A percentile compares a stretch with the other conserved stretches of the same genome.
Conservation (phyloP, 1,140 invertebrate genomes). For the Diplogasteroides magnus region DNA sequence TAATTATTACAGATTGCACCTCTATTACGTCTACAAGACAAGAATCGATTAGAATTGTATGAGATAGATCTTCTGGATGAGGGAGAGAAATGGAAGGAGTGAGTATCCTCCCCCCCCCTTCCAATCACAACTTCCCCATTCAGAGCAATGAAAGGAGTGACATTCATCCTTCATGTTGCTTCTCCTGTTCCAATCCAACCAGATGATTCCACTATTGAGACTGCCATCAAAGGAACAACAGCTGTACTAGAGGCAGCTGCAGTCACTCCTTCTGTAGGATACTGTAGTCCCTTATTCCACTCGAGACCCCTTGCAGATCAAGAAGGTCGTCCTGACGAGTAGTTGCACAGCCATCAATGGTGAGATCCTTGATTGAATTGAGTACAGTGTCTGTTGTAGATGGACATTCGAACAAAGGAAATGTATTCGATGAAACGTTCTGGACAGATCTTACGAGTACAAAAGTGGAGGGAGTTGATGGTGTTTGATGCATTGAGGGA, state of each 20-base stretch:
- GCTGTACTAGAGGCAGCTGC: slow-evolving; percentile 61
- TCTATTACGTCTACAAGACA: slow-evolving; percentile 1
- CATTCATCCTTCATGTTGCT: slow-evolving; percentile 63
- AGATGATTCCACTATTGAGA: slow-evolving; percentile 59
- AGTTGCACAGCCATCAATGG: slow-evolving; percentile 62
- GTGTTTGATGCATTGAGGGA: neutral
- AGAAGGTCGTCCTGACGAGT: slow-evolving; percentile 63
- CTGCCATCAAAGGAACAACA: slow-evolving; percentile 63
- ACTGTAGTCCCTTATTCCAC: neutral
- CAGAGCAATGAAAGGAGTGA: slow-evolving; percentile 61
- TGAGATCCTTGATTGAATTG: slow-evolving; percentile 35
- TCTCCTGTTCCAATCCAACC: slow-evolving; percentile 61
- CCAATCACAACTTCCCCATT: slow-evolving; percentile 28
- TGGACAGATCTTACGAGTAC: slow-evolving; percentile 59
- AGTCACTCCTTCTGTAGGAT: slow-evolving; percentile 18
- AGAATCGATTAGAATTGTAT: slow-evolving; percentile 57
- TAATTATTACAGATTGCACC: slow-evolving; percentile 13
- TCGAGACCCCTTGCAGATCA: slow-evolving; percentile 52
- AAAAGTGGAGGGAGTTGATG: slow-evolving; percentile 35
- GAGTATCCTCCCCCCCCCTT: neutral
- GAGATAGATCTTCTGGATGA: slow-evolving; percentile 58
- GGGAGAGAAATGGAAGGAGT: slow-evolving; percentile 54
- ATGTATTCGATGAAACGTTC: slow-evolving; percentile 60
- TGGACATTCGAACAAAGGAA: slow-evolving; percentile 54
- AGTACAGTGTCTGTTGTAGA: slow-evolving; percentile 28